These are phyloP conservation scores for Anguilla megastoma DNA, from an alignment of 2,797 vertebrate genomes.

Conservation along the genomic window DNA sequence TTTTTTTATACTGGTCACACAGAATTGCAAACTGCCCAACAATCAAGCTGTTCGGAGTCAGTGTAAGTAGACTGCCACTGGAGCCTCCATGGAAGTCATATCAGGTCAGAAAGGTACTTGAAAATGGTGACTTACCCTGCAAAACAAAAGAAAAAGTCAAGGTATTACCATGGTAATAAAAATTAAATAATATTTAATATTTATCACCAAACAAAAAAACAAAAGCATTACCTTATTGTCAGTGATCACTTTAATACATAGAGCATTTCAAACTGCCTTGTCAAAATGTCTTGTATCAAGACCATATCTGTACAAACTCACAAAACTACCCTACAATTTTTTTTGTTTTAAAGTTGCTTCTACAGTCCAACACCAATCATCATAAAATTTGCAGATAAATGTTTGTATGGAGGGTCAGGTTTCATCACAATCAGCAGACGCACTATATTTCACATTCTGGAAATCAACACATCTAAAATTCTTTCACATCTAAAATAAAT, in stretches of 20 bases:
- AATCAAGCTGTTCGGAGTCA: slow-evolving; percentile 11
- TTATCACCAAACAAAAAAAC: slow-evolving; percentile 2
- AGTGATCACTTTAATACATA: slow-evolving; percentile 37
- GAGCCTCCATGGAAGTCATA: slow-evolving; percentile 30
- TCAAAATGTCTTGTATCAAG: not conserved
- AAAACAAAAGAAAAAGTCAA: slow-evolving; percentile 42
- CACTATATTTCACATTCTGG: not conserved
- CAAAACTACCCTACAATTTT: not conserved
- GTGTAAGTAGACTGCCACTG: not conserved
- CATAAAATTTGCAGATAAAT: not conserved
- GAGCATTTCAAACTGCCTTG: slow-evolving; percentile 30
- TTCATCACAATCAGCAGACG: not conserved
- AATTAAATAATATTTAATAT: slow-evolving; percentile 17
- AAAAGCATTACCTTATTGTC: slow-evolving; percentile 54
- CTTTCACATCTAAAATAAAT: not conserved
- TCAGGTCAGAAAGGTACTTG: slow-evolving; percentile 19
- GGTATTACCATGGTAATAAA: slow-evolving; percentile 10
- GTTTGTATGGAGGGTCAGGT: not conserved
- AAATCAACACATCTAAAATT: not conserved
- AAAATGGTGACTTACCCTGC: slow-evolving; percentile 53
- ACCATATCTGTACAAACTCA: not conserved
- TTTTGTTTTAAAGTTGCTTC: not conserved
- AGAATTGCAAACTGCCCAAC: slow-evolving; percentile 23
- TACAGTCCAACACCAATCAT: not conserved
- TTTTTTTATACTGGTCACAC: not conserved